Evolutionary conservation across 2,113 vertebrate species (phyloP).

Genomic region (Mus pahari): DNA sequence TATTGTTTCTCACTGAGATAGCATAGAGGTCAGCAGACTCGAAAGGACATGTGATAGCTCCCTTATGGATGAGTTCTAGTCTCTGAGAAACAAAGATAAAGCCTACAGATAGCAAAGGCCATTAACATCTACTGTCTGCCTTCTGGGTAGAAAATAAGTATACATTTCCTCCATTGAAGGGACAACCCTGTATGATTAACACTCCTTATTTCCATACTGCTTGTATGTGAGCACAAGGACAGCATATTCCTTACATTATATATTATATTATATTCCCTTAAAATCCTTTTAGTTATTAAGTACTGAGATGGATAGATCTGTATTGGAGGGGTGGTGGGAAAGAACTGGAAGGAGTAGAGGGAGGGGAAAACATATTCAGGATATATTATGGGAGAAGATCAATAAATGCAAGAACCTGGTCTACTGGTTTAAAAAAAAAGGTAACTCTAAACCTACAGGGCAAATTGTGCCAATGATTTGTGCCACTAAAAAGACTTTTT

Average conservation of each 20-base stretch:
- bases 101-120: neutral
- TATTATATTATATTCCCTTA: neutral
- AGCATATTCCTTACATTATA: neutral
- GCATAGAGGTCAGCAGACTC: neutral
- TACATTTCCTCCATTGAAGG: neutral
- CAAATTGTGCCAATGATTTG: conserved; percentile 20
- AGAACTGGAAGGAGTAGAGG: neutral
- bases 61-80: neutral
- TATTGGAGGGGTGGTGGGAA: neutral
- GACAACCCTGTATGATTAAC: neutral
- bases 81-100: neutral
- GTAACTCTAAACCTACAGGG: conserved; percentile 17
- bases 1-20: neutral
- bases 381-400: neutral
- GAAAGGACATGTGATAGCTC: neutral
- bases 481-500: conserved; percentile 6
- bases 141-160: neutral
- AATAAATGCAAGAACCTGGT: neutral
- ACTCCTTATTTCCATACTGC: neutral
- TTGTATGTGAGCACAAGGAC: neutral
- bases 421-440: neutral
- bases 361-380: neutral
- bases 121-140: neutral
- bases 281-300: neutral
- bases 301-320: neutral